A percentile compares a stretch with the other conserved stretches of the same genome.
phyloP scores from a whole-genome alignment of 2,888 invertebrate species.

The Epirrhoe tristata region DNA sequence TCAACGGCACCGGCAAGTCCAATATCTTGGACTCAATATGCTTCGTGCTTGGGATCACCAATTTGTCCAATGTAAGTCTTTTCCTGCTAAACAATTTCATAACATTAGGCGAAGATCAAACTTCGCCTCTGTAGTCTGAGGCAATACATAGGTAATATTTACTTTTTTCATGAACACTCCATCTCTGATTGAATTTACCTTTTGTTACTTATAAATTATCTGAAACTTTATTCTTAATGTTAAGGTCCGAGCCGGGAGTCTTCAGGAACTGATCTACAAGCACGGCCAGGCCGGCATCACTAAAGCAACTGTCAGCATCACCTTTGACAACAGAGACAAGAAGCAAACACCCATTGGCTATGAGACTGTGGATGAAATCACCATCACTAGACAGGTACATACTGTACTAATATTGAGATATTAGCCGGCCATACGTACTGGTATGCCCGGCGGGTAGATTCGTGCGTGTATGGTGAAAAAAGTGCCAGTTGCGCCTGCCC shows the following conservation, averaged over 20 bases:
- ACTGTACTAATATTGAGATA: no score
- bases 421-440: no score
- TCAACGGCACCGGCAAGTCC: conserved; percentile 99
- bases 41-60: conserved; percentile 97
- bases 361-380: conserved; percentile 95
- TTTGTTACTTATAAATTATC: neutral
- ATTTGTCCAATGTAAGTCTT: conserved; percentile 92
- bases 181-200: neutral
- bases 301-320: conserved; percentile 97
- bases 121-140: no score
- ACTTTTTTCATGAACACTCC: no score
- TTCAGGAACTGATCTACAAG: conserved; percentile 99
- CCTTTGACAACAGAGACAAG: conserved; percentile 96
- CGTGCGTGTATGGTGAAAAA: no score
- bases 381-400: conserved; percentile 95
- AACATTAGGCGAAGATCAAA: no score
- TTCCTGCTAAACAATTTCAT: neutral
- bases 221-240: neutral
- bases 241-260: conserved; percentile 94
- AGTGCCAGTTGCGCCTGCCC: no score
- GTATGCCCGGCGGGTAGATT: no score
- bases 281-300: conserved; percentile 98
- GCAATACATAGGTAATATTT: no score
- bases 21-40: conserved; percentile 99
- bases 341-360: conserved; percentile 95